These are phyloP conservation scores for Sebastes trivittatus DNA, from an alignment of 2,797 vertebrate species.

Conservation along the genomic window DNA sequence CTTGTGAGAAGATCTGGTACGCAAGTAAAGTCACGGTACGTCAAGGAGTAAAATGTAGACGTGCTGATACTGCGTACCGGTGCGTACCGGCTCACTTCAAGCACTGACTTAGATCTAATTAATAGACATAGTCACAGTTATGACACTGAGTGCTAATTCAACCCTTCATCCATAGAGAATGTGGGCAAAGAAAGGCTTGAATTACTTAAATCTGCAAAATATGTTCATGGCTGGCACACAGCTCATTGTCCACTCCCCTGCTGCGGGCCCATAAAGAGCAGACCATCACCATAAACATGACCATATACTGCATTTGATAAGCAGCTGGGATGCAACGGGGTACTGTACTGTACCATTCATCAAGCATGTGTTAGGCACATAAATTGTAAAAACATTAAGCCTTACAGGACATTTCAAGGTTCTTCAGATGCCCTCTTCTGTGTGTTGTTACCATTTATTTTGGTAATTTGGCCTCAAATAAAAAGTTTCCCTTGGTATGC, in stretches of 20 bases:
- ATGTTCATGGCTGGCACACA: background rate
- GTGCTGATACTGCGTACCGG: too few relatives aligned
- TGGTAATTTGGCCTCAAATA: background rate
- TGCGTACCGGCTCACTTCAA: too few relatives aligned
- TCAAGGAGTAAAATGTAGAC: too few relatives aligned
- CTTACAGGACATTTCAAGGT: background rate
- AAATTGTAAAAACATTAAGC: background rate
- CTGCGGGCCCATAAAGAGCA: background rate
- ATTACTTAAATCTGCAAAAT: background rate
- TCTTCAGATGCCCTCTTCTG: background rate
- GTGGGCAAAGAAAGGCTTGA: background rate
- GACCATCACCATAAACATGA: background rate
- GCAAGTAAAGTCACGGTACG: too few relatives aligned
- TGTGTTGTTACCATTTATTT: background rate
- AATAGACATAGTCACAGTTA: background rate
- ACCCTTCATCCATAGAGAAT: background rate
- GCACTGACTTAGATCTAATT: background rate
- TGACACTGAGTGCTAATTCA: background rate
- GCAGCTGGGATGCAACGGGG: background rate
- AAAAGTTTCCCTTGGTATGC: background rate
- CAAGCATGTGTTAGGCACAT: background rate
- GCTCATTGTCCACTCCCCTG: background rate
- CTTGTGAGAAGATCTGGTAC: too few relatives aligned
- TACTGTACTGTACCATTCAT: background rate
- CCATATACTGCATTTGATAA: background rate